Evolutionary conservation across 1,140 invertebrate genomes (phyloP).

Genomic region (Nixonia krombeini): DNA sequence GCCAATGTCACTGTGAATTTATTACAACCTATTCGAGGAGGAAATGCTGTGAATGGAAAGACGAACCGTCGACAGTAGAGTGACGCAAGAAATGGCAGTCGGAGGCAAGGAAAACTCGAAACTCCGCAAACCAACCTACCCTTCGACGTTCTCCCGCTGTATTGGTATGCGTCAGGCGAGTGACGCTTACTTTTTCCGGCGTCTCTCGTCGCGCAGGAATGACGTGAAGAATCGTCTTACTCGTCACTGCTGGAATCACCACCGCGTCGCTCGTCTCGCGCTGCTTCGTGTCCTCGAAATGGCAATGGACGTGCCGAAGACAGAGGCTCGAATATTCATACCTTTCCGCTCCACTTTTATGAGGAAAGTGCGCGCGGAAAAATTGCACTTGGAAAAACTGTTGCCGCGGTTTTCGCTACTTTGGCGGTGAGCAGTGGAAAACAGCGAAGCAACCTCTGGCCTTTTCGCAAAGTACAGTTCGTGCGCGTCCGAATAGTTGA

Average conservation of each 20-base stretch:
- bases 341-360: not conserved
- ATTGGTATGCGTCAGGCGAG: slow-evolving; percentile 60
- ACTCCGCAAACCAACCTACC: slow-evolving; percentile 18
- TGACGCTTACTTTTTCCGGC: slow-evolving; percentile 60
- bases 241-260: slow-evolving; percentile 53
- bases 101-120: slow-evolving; percentile 45
- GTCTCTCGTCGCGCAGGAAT: slow-evolving; percentile 44
- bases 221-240: slow-evolving; percentile 66
- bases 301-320: not conserved
- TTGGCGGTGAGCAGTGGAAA: too few species aligned
- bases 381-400: not conserved
- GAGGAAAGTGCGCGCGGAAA: not conserved
- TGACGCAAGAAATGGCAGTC: slow-evolving; percentile 41
- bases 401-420: too few species aligned
- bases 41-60: slow-evolving; percentile 35
- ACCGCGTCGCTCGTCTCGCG: too few species aligned
- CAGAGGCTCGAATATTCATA: slow-evolving; percentile 4
- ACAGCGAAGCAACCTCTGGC: too few species aligned
- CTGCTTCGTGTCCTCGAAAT: too few species aligned
- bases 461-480: too few species aligned
- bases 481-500: too few species aligned
- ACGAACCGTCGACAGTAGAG: slow-evolving; percentile 38
- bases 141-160: slow-evolving; percentile 14
- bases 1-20: slow-evolving; percentile 48
- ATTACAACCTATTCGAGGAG: slow-evolving; percentile 40